phyloP scores from a whole-genome alignment of 2,113 vertebrate species.

The Amia ocellicauda region DNA sequence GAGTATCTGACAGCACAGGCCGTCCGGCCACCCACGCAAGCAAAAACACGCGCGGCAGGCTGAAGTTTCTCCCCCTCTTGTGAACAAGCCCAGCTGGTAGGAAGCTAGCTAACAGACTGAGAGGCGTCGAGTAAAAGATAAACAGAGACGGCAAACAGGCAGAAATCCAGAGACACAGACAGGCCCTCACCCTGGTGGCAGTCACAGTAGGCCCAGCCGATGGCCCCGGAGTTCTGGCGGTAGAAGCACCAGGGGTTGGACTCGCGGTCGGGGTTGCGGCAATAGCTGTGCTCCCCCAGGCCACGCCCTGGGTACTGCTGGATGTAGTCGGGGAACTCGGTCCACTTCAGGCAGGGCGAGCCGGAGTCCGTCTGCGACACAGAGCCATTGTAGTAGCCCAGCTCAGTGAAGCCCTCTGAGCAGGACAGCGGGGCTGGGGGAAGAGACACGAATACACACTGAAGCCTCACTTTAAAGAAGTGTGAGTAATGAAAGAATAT shows the following conservation, averaged over 20 bases:
- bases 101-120: background rate
- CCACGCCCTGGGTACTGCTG: slow-evolving; percentile 85
- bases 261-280: slow-evolving; percentile 83
- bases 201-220: slow-evolving; percentile 85
- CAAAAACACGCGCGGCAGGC: too few species aligned
- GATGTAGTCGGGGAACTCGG: slow-evolving; percentile 84
- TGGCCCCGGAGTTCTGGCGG: slow-evolving; percentile 75
- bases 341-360: slow-evolving; percentile 78
- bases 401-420: slow-evolving; percentile 66
- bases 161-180: background rate
- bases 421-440: slow-evolving; percentile 69
- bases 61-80: too few species aligned
- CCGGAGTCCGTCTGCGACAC: slow-evolving; percentile 78
- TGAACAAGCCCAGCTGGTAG: too few species aligned
- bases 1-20: too few species aligned
- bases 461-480: background rate
- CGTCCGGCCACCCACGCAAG: too few species aligned
- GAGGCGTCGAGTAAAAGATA: too few species aligned
- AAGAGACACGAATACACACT: slow-evolving; percentile 6
- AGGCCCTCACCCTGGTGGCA: slow-evolving; percentile 76
- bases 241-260: slow-evolving; percentile 86
- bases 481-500: too few species aligned
- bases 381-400: slow-evolving; percentile 82
- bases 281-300: slow-evolving; percentile 82
- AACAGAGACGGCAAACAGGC: too few species aligned